Conservation (phyloP, 2,797 vertebrate genomes). For the Syngnathus acus region DNA sequence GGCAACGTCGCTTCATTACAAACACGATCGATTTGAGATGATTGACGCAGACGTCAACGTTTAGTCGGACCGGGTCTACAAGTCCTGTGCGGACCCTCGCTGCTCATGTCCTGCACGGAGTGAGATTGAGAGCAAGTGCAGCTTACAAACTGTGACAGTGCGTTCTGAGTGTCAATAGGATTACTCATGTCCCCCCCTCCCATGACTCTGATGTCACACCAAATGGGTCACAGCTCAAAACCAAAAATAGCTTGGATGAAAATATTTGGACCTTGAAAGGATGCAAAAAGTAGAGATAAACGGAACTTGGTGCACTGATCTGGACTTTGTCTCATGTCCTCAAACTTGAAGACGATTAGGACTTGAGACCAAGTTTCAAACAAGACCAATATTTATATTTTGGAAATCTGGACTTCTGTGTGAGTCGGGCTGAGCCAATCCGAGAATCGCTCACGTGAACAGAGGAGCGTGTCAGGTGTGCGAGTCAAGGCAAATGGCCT, state of each 20-base stretch:
- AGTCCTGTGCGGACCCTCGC: neutral
- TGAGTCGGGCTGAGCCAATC: neutral
- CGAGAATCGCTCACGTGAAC: neutral
- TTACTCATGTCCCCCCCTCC: conserved; percentile 21
- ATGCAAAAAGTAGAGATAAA: neutral
- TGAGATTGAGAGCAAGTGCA: conserved; percentile 7
- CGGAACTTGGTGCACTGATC: no score
- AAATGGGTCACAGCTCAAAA: conserved; percentile 13
- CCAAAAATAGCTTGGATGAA: conserved; percentile 14
- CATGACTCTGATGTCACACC: conserved; percentile 6
- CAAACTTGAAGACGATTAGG: neutral
- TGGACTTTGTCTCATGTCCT: neutral
- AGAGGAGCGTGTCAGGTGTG: neutral
- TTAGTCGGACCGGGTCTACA: neutral
- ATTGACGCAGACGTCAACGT: neutral
- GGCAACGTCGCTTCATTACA: neutral
- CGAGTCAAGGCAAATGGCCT: neutral
- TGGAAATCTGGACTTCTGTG: no score
- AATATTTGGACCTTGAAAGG: neutral
- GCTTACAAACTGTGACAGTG: neutral
- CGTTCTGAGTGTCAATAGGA: neutral
- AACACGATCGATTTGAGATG: neutral
- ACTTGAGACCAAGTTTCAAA: neutral
- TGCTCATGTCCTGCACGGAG: neutral
- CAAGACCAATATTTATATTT: no score